Evolutionary conservation across 2,797 vertebrate species (phyloP).

Genomic region (Calcarius lapponicus): DNA sequence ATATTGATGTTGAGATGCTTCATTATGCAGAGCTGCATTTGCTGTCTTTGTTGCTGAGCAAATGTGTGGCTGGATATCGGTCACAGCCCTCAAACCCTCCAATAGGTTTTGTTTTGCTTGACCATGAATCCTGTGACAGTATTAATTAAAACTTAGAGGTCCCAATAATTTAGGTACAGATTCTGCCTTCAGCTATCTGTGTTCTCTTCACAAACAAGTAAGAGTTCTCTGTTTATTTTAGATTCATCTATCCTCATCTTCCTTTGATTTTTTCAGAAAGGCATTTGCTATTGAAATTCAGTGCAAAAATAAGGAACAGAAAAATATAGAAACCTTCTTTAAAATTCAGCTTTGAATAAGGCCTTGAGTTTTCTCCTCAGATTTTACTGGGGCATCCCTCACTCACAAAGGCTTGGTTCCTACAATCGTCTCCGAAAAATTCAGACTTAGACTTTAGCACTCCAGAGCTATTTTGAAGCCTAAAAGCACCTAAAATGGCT

Average conservation of each 20-base stretch:
- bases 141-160: slow-evolving; percentile 45
- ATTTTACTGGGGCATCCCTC: slow-evolving; percentile 7
- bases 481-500: slow-evolving; percentile 29
- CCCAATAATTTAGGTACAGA: slow-evolving; percentile 45
- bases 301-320: slow-evolving; percentile 1
- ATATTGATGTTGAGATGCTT: not conserved
- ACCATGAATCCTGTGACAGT: not conserved
- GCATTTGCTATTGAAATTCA: slow-evolving; percentile 13
- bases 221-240: slow-evolving; percentile 35
- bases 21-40: not conserved
- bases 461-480: slow-evolving; percentile 21
- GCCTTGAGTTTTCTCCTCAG: not conserved
- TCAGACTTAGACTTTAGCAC: slow-evolving; percentile 10
- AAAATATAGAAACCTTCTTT: slow-evolving; percentile 7
- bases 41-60: not conserved
- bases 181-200: slow-evolving; percentile 52
- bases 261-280: slow-evolving; percentile 28
- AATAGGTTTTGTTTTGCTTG: not conserved
- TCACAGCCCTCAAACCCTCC: not conserved
- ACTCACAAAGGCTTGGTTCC: not conserved
- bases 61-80: not conserved
- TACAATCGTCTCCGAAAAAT: not conserved
- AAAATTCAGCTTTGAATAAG: slow-evolving; percentile 13
- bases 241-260: slow-evolving; percentile 20
- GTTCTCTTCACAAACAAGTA: slow-evolving; percentile 13